Evolutionary conservation across 2,113 vertebrate species (phyloP), one percentile per base, ranked within the genome.

Genomic region (Chlorodrepanis virens): DNA sequence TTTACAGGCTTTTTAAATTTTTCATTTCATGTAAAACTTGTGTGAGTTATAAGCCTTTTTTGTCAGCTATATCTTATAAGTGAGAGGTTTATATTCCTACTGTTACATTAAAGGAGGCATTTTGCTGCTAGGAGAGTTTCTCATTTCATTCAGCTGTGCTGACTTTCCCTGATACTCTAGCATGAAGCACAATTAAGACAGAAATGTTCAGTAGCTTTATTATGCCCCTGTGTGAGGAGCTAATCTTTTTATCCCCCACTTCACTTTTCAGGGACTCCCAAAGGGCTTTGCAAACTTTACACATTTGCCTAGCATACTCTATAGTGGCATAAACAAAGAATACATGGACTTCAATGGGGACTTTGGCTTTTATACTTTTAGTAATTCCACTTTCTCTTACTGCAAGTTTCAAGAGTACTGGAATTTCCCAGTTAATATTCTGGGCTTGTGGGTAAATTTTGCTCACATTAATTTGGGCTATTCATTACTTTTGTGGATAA

Each of bases 31-130:
- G 33, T 54, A 83, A 86, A 94, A 88, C 9, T 42, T 77, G 27
- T 47, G 53, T 47, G 63, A 90, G 59, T 90, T 89, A 90, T 64
- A 53, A 87, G 44, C 31, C 21, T 75, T 89, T 83, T 75, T 67
- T 65, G 24, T 76, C 83, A 91, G 33, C 69, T 47, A 3, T 64
- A 82, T 64, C 85, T 94, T 53, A 33, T 71, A 87, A 89, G 24
- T 54, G 67, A 95, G 94, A 89, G 56, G 64, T 84, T 94, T 94
- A 82, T 94, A 79, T 68, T 95, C 72, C 60, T 77, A 31, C 39
- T 86, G 10, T 44, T 87, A 53, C 19, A 56, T 63, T 67, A 84
- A 92, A 87, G 59, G 49, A 93, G 23, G 37, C 15, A 57, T 91
- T 93, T 87, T 64, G 80, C 77, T 91, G 56, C 87, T 72, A 75